Percentiles rank a stretch among this genome's conserved stretches.
phyloP scores from a whole-genome alignment of 2,888 invertebrate species.

The Heteropelma amictum region DNA sequence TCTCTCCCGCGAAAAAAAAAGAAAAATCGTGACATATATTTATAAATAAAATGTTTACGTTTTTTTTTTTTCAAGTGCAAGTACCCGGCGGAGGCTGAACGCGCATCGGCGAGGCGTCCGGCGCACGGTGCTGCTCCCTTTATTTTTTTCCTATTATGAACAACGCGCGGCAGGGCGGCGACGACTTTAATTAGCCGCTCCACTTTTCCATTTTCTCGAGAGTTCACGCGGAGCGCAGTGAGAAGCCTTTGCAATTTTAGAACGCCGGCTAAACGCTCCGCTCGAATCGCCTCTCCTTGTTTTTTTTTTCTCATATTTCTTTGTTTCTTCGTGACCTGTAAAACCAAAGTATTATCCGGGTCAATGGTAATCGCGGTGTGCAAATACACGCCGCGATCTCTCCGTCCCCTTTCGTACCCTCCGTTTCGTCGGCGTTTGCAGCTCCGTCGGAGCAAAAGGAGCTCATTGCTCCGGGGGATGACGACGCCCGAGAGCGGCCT shows the following conservation, averaged over 20 bases:
- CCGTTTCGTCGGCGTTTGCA: conserved; percentile 15
- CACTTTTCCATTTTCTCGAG: conserved; percentile 62
- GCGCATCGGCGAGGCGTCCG: no score
- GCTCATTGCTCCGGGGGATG: conserved; percentile 51
- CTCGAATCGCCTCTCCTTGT: conserved; percentile 10
- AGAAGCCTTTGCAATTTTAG: conserved; percentile 39
- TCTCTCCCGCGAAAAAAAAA: no score
- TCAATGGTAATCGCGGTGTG: conserved; percentile 51
- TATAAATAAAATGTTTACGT: background rate
- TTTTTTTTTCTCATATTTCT: background rate
- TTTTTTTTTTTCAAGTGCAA: no score
- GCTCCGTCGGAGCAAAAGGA: conserved; percentile 37
- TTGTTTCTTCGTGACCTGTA: conserved; percentile 25
- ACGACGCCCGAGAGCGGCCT: conserved; percentile 22
- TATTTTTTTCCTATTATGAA: conserved; percentile 46
- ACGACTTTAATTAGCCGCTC: conserved; percentile 65
- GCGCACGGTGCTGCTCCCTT: conserved; percentile 15
- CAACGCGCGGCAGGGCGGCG: conserved; percentile 55
- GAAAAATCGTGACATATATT: no score
- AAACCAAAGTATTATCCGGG: conserved; percentile 51
- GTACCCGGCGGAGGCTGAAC: no score
- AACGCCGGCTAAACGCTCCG: conserved; percentile 21
- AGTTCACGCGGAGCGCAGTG: conserved; percentile 48
- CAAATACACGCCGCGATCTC: conserved; percentile 31
- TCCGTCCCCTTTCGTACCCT: background rate